Evolutionary conservation across 1,140 invertebrate species (phyloP), one percentile per base, ranked within the genome.

Genomic region (Saccostrea echinata): DNA sequence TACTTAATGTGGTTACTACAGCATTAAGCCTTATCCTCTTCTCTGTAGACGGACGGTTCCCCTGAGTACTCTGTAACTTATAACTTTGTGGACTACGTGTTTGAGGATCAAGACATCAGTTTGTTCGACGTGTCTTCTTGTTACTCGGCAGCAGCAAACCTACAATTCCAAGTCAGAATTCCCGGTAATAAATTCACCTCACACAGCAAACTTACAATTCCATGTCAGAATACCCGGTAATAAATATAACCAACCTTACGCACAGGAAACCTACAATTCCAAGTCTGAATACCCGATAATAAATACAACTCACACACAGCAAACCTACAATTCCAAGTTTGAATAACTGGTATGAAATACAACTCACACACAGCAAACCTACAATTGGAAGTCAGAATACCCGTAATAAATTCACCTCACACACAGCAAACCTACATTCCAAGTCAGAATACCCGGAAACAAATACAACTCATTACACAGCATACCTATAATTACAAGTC

Each of bases 31-130:
- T 51, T 64, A 8, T 13, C 6, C n/a, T 76, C 33, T 11, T 89
- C 85, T 43, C 84, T 89, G 53, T 68, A 93, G 92, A 51, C 85
- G 13, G 89, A 53, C 18, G 64, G 80, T 1, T 27, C 2, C 1
- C n/a, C 80, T 8, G 21, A 30, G 6, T 71, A 86, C 57, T 86
- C 53, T 61, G 27, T 90, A 1, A 88, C 85, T 4, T 91, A 90
- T 61, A 92, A 93, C 81, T 90, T 93, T 85, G 84, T 92, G 18
- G 90, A 92, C 86, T 92, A 90, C 87, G 90, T 91, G n/a, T 86
- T 84, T 1, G 89, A 87, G 1, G 87, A 88, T 30, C 90, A 91
- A 18, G 88, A 89, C 16, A 57, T 91, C 3, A 88, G 89, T 0
- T 86, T 91, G 3, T 93, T 91, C 87, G 91, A 93, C 30, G 86